These are phyloP conservation scores for Bergia sp. DNA, from an alignment of 92 coral and sea anemone species.

Conservation along the genomic window DNA sequence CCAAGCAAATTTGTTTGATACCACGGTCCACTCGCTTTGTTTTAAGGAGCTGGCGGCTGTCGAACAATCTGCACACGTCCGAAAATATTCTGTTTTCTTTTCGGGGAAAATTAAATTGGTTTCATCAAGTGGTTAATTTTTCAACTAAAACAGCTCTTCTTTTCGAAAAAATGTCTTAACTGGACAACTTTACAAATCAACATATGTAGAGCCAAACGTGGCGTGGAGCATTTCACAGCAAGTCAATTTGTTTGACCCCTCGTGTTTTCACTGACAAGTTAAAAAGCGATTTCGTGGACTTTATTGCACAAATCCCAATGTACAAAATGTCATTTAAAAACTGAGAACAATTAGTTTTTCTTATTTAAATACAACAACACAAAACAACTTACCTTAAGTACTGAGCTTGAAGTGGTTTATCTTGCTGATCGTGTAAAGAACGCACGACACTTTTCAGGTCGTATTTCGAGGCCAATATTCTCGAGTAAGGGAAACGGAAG, in stretches of 20 bases:
- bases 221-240: neutral
- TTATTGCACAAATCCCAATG: neutral
- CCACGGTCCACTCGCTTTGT: neutral
- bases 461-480: slow-evolving; percentile 9
- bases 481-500: slow-evolving; percentile 14
- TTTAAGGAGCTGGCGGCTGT: neutral
- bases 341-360: neutral
- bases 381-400: neutral
- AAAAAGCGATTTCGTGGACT: neutral
- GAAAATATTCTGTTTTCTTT: too few species aligned
- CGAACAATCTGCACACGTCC: neutral
- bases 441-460: neutral
- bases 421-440: neutral
- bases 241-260: slow-evolving; percentile 24
- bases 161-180: neutral
- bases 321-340: neutral
- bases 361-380: neutral
- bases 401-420: neutral
- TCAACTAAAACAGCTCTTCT: neutral
- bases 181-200: neutral
- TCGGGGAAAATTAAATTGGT: neutral
- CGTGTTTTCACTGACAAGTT: slow-evolving; percentile 6
- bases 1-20: neutral
- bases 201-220: neutral
- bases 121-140: neutral